Conservation (phyloP, 2,113 vertebrate genomes). For the Hipposideros armiger region DNA sequence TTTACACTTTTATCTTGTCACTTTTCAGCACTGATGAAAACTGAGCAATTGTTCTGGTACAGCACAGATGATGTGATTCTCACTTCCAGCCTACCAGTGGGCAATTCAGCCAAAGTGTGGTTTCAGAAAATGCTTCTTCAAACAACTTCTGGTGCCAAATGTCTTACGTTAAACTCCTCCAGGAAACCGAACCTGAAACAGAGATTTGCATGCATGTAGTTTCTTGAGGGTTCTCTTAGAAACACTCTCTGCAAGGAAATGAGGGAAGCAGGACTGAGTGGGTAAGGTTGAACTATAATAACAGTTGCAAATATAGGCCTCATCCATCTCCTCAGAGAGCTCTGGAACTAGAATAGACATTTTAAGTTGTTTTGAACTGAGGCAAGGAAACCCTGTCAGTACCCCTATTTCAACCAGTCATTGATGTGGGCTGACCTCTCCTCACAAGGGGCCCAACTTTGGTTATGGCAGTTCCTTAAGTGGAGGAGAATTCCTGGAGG, state of each 20-base stretch:
- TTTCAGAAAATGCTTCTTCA: not conserved
- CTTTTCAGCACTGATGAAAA: not conserved
- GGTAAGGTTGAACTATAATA: not conserved
- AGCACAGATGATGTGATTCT: not conserved
- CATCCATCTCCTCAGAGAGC: not conserved
- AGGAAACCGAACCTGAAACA: not conserved
- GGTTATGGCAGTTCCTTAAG: rapidly evolving
- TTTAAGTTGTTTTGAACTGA: not conserved
- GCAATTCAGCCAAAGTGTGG: not conserved
- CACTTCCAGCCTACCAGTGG: not conserved
- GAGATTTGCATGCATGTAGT: not conserved
- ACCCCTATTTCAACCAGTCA: not conserved
- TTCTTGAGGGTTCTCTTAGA: not conserved
- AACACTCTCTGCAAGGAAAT: not conserved
- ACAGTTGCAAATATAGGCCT: not conserved
- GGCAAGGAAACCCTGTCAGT: not conserved
- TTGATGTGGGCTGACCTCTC: not conserved
- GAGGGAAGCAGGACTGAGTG: not conserved
- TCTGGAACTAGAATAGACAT: not conserved
- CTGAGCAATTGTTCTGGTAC: not conserved
- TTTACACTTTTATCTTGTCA: not conserved
- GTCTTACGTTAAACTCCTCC: not conserved
- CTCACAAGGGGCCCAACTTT: not conserved
- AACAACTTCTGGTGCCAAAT: not conserved
- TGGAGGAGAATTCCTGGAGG: not conserved